phyloP scores from a whole-genome alignment of 2,797 vertebrate species.

The Notamacropus eugenii region DNA sequence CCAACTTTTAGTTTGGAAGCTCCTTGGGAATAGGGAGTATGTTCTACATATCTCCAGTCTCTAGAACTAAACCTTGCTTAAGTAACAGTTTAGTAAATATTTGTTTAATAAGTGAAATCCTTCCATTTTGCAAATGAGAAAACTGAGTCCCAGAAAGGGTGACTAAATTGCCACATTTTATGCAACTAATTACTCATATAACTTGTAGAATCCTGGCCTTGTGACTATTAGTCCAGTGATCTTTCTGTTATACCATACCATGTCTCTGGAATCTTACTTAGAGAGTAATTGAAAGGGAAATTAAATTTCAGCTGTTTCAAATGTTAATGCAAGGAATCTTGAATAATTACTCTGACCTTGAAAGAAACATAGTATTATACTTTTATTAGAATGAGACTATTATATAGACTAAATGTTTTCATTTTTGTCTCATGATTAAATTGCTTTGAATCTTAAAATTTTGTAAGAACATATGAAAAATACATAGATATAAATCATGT shows the following conservation, averaged over 20 bases:
- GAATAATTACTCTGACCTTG: constrained; percentile 28
- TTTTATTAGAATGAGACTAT: constrained; percentile 51
- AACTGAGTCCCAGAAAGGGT: neutral
- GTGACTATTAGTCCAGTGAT: neutral
- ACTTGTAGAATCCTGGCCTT: neutral
- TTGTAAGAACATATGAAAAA: constrained; percentile 26
- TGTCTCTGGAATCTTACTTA: constrained; percentile 1
- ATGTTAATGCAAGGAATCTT: constrained; percentile 28
- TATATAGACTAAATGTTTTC: constrained; percentile 34
- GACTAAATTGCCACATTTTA: neutral
- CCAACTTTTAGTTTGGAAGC: neutral
- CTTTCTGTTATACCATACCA: neutral
- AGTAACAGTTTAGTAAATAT: neutral
- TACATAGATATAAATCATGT: neutral
- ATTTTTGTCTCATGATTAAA: constrained; percentile 41
- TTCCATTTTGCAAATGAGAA: neutral
- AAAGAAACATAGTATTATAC: neutral
- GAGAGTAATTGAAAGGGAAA: constrained; percentile 49
- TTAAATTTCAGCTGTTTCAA: constrained; percentile 17
- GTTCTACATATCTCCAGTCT: neutral
- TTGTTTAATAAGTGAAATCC: neutral
- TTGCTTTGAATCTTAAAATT: neutral
- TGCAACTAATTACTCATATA: neutral
- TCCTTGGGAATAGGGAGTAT: neutral
- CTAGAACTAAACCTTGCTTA: neutral